phyloP scores from a whole-genome alignment of 2,888 invertebrate species.

The Agrochola macilenta region DNA sequence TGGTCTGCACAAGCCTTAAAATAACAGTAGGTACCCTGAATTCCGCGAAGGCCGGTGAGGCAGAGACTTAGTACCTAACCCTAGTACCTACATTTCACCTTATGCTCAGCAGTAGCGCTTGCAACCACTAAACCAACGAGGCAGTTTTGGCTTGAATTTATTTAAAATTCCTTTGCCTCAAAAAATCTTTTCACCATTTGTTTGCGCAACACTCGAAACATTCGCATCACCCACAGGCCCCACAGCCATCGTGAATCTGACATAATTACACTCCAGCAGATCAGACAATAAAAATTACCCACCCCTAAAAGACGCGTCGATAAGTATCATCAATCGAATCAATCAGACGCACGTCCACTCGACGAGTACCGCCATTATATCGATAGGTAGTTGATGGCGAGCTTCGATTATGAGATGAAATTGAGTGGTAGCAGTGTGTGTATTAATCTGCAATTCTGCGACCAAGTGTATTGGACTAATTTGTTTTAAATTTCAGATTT shows the following conservation, averaged over 20 bases:
- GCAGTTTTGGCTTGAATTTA: neutral
- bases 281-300: constrained; percentile 59
- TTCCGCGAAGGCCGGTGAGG: too few species aligned
- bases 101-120: too few species aligned
- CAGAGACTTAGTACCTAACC: too few species aligned
- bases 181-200: neutral
- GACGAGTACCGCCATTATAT: constrained; percentile 24
- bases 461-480: neutral
- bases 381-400: constrained; percentile 29
- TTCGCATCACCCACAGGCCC: constrained; percentile 30
- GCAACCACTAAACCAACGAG: too few species aligned
- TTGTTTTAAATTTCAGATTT: neutral
- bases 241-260: constrained; percentile 45
- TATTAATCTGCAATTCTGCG: neutral
- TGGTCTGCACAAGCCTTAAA: too few species aligned
- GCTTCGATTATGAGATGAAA: constrained; percentile 29
- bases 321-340: constrained; percentile 58
- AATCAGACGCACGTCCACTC: constrained; percentile 57
- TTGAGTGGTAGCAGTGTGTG: constrained; percentile 6
- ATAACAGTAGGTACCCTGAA: too few species aligned
- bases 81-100: too few species aligned
- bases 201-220: constrained; percentile 10
- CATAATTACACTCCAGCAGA: constrained; percentile 36
- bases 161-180: neutral
- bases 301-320: constrained; percentile 56